Evolutionary conservation across 2,888 invertebrate genomes (phyloP).

Genomic region (Drosophila greeni): DNA sequence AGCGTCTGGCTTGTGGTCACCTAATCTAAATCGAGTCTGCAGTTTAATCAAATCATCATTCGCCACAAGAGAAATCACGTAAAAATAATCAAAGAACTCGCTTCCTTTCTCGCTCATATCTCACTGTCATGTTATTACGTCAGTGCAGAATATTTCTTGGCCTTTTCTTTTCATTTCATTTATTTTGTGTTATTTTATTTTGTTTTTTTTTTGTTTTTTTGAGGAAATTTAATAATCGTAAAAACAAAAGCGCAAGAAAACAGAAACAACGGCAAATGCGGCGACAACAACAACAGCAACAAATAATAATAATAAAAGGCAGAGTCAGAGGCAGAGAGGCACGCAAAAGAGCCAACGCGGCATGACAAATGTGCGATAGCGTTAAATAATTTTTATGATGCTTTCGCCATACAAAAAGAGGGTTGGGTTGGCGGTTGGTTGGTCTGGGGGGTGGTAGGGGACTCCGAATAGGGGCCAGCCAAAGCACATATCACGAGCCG

Average conservation of each 20-base stretch:
- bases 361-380: constrained; percentile 73
- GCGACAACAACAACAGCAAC: constrained; percentile 11
- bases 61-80: constrained; percentile 18
- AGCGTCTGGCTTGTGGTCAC: background rate
- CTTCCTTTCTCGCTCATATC: constrained; percentile 6
- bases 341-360: constrained; percentile 63
- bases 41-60: constrained; percentile 56
- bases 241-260: constrained; percentile 50
- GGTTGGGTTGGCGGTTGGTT: constrained; percentile 33
- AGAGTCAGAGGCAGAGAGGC: constrained; percentile 17
- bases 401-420: constrained; percentile 61
- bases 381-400: constrained; percentile 72
- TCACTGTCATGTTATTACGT: constrained; percentile 55
- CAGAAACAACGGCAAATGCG: constrained; percentile 17
- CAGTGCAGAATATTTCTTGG: constrained; percentile 45
- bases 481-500: constrained; percentile 14
- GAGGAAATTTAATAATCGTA: constrained; percentile 69
- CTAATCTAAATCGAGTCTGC: constrained; percentile 48
- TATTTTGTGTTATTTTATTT: background rate
- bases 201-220: constrained; percentile 34
- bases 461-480: constrained; percentile 2
- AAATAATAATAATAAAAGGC: constrained; percentile 31
- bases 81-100: constrained; percentile 23
- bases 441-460: constrained; percentile 3
- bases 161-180: constrained; percentile 9